These are phyloP conservation scores for Lagorchestes hirsutus DNA, from an alignment of 2,797 vertebrate genomes.

Conservation along the genomic window DNA sequence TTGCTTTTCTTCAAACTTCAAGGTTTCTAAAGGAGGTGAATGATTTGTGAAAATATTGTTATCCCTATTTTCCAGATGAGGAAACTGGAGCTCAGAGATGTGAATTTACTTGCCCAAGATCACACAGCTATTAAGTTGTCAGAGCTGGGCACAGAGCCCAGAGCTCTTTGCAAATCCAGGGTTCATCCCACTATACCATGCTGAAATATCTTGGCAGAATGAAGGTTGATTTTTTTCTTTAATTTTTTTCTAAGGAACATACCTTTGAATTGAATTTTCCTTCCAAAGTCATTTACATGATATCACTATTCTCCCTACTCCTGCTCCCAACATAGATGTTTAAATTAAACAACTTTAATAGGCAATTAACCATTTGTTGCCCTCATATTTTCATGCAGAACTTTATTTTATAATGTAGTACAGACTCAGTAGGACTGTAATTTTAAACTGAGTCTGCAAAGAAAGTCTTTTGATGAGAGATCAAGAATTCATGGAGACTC, in stretches of 20 bases:
- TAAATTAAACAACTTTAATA: not conserved
- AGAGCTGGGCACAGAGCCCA: not conserved
- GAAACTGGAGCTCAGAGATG: not conserved
- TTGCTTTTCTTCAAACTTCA: not conserved
- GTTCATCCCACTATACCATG: not conserved
- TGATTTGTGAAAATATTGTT: not conserved
- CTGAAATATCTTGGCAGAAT: not conserved
- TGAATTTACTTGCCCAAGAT: not conserved
- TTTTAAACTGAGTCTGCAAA: slow-evolving; percentile 6
- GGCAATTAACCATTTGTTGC: slow-evolving; percentile 10
- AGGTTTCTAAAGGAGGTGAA: not conserved
- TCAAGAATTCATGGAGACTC: not conserved
- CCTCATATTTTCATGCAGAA: slow-evolving; percentile 21
- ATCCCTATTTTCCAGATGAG: not conserved
- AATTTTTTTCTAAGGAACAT: not conserved
- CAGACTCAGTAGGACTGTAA: slow-evolving; percentile 20
- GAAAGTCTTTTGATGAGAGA: slow-evolving; percentile 32
- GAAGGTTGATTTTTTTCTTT: not conserved
- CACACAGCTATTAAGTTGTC: slow-evolving; percentile 2
- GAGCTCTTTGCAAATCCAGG: not conserved
- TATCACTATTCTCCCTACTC: not conserved
- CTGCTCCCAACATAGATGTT: slow-evolving; percentile 1
- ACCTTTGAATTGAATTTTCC: not conserved
- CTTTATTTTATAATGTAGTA: slow-evolving; percentile 18
- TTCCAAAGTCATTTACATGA: not conserved